Conservation (phyloP, 2,888 invertebrate species). For the Agrotis exclamationis region DNA sequence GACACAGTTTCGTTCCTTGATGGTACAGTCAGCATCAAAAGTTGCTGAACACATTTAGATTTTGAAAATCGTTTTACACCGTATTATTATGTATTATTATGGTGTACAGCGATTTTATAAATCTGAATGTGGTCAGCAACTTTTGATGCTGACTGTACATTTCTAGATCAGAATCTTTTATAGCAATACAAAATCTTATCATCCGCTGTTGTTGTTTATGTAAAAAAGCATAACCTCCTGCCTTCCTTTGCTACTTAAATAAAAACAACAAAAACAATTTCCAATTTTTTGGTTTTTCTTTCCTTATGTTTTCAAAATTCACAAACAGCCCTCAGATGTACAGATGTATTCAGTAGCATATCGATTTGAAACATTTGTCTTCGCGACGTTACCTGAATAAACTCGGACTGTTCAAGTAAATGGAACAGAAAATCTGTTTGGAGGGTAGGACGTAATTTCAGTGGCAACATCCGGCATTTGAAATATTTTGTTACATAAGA, state of each 20-base stretch:
- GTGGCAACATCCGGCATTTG: not conserved
- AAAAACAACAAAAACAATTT: slow-evolving; percentile 4
- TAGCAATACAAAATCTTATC: not conserved
- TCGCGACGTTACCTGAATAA: slow-evolving; percentile 18
- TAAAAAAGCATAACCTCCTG: too few species aligned
- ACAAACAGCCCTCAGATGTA: slow-evolving; percentile 5
- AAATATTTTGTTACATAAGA: not conserved
- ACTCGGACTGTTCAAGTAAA: slow-evolving; percentile 21
- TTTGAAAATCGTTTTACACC: too few species aligned
- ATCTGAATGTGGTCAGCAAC: too few species aligned
- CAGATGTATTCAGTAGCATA: slow-evolving; percentile 3
- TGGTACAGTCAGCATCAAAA: too few species aligned
- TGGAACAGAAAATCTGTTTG: slow-evolving; percentile 31
- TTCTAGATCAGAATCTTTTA: not conserved
- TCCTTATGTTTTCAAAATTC: not conserved
- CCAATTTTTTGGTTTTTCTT: slow-evolving; percentile 1
- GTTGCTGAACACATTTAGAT: too few species aligned
- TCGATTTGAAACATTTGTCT: slow-evolving; percentile 22
- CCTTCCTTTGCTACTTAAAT: not conserved
- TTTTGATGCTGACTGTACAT: too few species aligned
- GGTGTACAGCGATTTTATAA: too few species aligned
- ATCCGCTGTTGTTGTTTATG: not conserved
- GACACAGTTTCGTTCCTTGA: slow-evolving; percentile 2
- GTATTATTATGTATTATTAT: too few species aligned
- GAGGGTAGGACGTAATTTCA: not conserved